Percentiles rank a stretch among this genome's conserved stretches.
Evolutionary conservation across 2,797 vertebrate genomes (phyloP).

Genomic region (Ctenopoma kingsleyae): DNA sequence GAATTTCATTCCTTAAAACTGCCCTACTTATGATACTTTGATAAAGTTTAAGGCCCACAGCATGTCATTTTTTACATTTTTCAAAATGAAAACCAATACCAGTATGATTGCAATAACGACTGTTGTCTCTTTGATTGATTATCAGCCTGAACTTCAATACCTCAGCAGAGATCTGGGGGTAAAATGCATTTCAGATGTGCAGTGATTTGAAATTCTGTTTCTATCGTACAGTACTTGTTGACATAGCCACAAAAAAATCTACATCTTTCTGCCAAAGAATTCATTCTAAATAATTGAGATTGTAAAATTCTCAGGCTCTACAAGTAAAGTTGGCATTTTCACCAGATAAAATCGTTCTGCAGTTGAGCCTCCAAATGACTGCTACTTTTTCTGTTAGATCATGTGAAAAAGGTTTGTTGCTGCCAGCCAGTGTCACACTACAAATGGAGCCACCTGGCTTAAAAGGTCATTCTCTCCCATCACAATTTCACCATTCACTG

Average conservation of each 20-base stretch:
- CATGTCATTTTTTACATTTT: conserved; percentile 38
- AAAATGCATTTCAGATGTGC: conserved; percentile 36
- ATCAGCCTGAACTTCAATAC: conserved; percentile 32
- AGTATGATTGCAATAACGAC: conserved; percentile 32
- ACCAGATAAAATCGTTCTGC: not conserved
- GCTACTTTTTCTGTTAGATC: conserved; percentile 24
- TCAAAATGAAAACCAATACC: conserved; percentile 38
- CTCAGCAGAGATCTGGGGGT: conserved; percentile 36
- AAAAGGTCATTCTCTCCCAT: conserved; percentile 60
- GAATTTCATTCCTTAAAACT: conserved; percentile 22
- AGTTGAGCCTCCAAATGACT: conserved; percentile 14
- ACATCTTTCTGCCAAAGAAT: not conserved
- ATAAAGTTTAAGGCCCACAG: conserved; percentile 35
- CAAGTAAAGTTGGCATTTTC: conserved; percentile 6
- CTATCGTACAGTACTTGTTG: conserved; percentile 44
- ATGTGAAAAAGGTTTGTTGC: conserved; percentile 38
- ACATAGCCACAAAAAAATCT: conserved; percentile 8
- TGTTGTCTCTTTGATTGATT: conserved; percentile 64
- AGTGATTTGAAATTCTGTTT: conserved; percentile 42
- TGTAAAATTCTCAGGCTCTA: conserved; percentile 15
- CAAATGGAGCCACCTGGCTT: conserved; percentile 43
- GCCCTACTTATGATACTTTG: conserved; percentile 25
- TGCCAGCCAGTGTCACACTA: conserved; percentile 36
- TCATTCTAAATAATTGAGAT: not conserved
- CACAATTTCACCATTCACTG: conserved; percentile 28